phyloP scores from a whole-genome alignment of 2,113 vertebrate species.

The Galeopterus variegatus region DNA sequence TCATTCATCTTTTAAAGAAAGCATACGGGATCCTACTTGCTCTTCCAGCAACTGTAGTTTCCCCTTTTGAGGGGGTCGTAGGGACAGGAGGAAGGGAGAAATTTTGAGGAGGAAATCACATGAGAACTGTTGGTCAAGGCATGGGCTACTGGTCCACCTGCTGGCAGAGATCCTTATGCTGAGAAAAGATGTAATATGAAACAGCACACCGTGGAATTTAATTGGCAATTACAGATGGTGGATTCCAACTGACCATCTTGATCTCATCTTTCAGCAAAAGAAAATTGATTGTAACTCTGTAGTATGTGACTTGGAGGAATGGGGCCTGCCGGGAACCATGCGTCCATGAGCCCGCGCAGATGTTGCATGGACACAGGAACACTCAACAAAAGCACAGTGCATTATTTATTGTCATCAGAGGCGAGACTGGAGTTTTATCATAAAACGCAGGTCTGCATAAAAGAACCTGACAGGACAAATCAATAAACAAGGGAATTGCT shows the following conservation, averaged over 20 bases:
- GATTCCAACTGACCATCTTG: not conserved
- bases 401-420: slow-evolving; percentile 79
- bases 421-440: slow-evolving; percentile 78
- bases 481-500: slow-evolving; percentile 85
- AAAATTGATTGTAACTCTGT: not conserved
- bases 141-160: not conserved
- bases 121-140: not conserved
- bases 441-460: slow-evolving; percentile 85
- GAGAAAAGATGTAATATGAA: not conserved
- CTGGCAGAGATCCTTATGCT: not conserved
- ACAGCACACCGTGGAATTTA: slow-evolving; percentile 63
- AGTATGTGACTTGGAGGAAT: rapidly evolving
- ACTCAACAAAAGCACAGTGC: rapidly evolving
- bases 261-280: not conserved
- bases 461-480: slow-evolving; percentile 81
- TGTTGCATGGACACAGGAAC: not conserved
- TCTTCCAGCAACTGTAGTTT: rapidly evolving
- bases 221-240: slow-evolving; percentile 75
- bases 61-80: rapidly evolving
- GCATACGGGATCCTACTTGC: rapidly evolving
- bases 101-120: rapidly evolving
- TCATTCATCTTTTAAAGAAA: rapidly evolving
- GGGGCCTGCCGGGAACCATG: not conserved
- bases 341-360: not conserved
- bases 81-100: no score